Base-by-base conservation (phyloP, 2,888 invertebrate species). In the Melinaea marsaeus region DNA sequence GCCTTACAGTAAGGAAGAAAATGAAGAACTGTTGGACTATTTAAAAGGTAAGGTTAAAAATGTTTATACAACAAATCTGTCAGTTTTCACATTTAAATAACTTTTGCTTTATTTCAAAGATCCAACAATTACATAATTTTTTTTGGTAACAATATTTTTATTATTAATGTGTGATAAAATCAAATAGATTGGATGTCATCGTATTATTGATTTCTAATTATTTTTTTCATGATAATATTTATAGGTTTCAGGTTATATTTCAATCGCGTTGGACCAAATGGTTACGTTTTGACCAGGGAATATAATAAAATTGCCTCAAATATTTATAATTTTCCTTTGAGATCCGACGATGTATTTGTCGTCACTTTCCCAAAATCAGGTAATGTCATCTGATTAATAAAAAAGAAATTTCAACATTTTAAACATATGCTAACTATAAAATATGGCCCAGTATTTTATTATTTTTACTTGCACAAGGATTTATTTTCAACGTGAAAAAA, bases 361-460 rank as follows among this genome's bases (percentile, higher is more conserved):
- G 37, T 61, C 32, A 48, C 57, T 2, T 61, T 9, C n/a, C 61
- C 61, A 4, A 61, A 55, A 35, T 57, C 61, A 32, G 61, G 61
- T 61, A 60, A 60, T 37, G 1, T 42, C 11, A 42, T 9, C 11
- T 42, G 22, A 22, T 22, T 22, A 22, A 22, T 22, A 22, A 22
- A 22, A 22, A 22, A 22, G 22, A 22, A 22, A 22, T 22, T 22
- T 22, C 22, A 22, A 22, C 22, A 22, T 22, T 22, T 22, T 22
- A 22, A 22, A 22, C 22, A 22, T 22, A 22, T 22, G 22, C 22
- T 22, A 22, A 22, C 22, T 22, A 22, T 22, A 22, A 22, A 22
- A 22, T 22, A 22, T 22, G 22, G 22, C 22, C 22, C 22, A 22
- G 22, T 22, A 22, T 22, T 22, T 22, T 22, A 22, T 22, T 22